Base-by-base conservation (phyloP, 2,888 invertebrate species). In the Acronicta leporina region DNA sequence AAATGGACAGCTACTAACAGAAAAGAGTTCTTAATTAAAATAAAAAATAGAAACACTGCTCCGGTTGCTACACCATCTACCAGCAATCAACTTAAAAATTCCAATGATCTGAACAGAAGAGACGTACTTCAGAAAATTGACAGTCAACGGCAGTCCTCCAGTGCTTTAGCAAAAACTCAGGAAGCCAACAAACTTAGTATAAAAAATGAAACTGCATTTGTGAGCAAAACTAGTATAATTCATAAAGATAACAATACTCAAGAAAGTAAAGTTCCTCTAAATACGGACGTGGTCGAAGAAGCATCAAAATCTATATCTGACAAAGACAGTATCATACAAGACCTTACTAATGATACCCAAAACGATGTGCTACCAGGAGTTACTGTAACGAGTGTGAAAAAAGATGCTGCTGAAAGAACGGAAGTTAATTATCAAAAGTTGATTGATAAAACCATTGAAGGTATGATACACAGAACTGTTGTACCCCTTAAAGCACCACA, bases 1-100 rank as follows among this genome's bases (percentile, higher is more conserved):
- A 88, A 92, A 80, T 94, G 94, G 94, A 94, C 94, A 40, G 92
- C 91, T 64, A 93, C 86, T 7, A 90, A 94, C 69, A 90, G 92
- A 55, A 92, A 93, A 80, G 92, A 90, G 43, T 94, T 93, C 78
- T 79, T 94, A 16, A 89, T 89, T 68, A 92, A 92, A 85, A 89
- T 94, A 53, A 93, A 92, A 79, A 77, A 85, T 6, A 94, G 91
- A 77, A 79, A 85, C 10, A 86, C 90, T 42, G 80, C 83, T 1
- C 5, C 70, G 7, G 52, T 74, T 7, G 55, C 74, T 5, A 62
- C 68, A 5, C 74, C 77, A 65, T 83, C 88, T 14, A 90, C 87
- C 64, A 85, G 90, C 6, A 93, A 92, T 72, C 92, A 92, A 75
- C 82, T 94, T 5, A 94, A 94, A 73, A 92, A 92, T 73, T 87